Conservation (phyloP, 2,113 vertebrate genomes). For the Oncorhynchus mykiss region DNA sequence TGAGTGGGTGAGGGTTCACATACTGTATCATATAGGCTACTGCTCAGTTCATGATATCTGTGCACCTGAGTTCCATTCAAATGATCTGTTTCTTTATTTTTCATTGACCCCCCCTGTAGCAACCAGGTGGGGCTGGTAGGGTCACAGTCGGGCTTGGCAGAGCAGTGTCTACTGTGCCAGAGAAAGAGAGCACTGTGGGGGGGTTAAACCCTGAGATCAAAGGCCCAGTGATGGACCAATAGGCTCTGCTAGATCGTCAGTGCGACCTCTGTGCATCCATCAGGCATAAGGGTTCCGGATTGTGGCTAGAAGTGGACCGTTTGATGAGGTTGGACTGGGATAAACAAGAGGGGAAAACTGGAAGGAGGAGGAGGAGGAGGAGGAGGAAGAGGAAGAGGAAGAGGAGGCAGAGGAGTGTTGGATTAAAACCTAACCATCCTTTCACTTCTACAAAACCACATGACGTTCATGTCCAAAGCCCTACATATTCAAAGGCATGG, state of each 20-base stretch:
- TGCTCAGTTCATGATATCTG: neutral
- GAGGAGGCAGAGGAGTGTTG: constrained; percentile 36
- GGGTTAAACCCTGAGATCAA: constrained; percentile 68
- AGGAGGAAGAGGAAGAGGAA: neutral
- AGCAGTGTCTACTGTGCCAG: constrained; percentile 47
- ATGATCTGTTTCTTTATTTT: neutral
- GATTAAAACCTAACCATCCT: constrained; percentile 67
- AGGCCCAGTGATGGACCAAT: constrained; percentile 56
- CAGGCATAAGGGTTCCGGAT: constrained; percentile 53
- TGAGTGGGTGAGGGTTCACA: no score
- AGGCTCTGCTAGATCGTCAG: constrained; percentile 53
- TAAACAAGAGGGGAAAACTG: constrained; percentile 56
- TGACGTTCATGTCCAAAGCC: constrained; percentile 65
- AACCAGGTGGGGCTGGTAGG: constrained; percentile 39
- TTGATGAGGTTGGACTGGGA: constrained; percentile 27
- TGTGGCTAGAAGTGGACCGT: constrained; percentile 41
- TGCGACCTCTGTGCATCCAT: constrained; percentile 63
- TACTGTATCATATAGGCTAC: no score
- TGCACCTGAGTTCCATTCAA: neutral
- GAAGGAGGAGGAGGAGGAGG: no score
- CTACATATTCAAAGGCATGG: constrained; percentile 63
- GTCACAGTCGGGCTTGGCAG: constrained; percentile 38
- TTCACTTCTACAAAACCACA: constrained; percentile 71
- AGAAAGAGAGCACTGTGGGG: constrained; percentile 23
- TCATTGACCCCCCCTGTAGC: neutral